Evolutionary conservation across 2,888 invertebrate species (phyloP), one percentile per base, ranked within the genome.

Genomic region (Tryphoninae sp.): DNA sequence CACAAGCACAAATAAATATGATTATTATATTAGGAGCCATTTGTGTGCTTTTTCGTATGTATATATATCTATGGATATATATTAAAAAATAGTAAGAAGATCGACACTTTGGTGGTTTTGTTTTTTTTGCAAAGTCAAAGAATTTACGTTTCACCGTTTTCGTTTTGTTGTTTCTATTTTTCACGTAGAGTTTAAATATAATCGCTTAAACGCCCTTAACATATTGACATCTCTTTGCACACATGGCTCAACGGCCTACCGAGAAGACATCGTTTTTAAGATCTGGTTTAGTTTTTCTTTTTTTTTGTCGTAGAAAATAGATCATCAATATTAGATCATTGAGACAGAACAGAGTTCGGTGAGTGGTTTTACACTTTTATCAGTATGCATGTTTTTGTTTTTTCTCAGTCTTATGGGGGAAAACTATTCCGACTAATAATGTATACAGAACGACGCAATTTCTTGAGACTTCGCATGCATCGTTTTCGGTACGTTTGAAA

Each of bases 21-120:
- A 71, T 78, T 82, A 81, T 87, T 88, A 88, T 87, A 87, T 88
- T 88, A 88, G 81, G 84, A 86, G 85, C 85, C 82, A 86, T 86
- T 81, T 85, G 82, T 84, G 64, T 71, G 45, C 53, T 59, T 62
- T 77, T 22, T 42, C 61, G 2, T 59, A 23, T 59, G 23, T 68
- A 73, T 45, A 53, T 67, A 68, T 76, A 75, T 64, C 40, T 51
- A 64, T 78, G 51, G 55, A 65, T 62, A 53, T 53, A 71, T 69
- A 84, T 72, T 62, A 23, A 69, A 67, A 73, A 78, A 77, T 80
- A 80, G 73, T 67, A 81, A 84, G 73, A 73, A 78, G 74, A 83
- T 84, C 83, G 86, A 88, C 84, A 87, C 88, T 89, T 89, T 88
- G 88, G 89, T 84, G 87, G 68, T 33, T 33, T 33, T 6, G 4